Base-by-base conservation (phyloP, 2,113 vertebrate species). In the Tricholaema leucomelas region DNA sequence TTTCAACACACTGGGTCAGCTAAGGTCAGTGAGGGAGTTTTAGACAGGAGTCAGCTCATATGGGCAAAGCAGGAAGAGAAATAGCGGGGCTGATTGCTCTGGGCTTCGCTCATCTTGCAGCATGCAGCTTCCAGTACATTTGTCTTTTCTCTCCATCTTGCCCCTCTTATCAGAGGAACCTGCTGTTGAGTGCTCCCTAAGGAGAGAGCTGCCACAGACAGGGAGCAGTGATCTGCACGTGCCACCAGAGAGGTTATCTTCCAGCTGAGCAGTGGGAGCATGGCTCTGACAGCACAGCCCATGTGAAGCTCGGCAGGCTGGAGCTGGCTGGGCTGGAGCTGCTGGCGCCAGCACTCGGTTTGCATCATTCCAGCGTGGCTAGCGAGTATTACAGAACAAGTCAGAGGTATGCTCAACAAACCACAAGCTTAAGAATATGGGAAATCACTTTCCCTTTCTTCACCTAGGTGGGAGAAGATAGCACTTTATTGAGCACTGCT, bases 341-440 rank as follows among this genome's bases (percentile, higher is more conserved):
- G 4, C 72, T 74, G 87, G 90, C 36, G 1, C 63, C 79, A 90
- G 85, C 60, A 20, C 35, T 10, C 0, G 0, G 21, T 28, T 31
- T 35, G 67, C 6, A 25, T 33, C 15, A 0, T 59, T 70, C 79
- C 94, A 90, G 91, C 2, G 0, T 0, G 2, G 91, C 87, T 63
- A 89, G 72, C 0, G 0, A 70, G 91, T 5, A n/a, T 81, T 87
- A 50, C 28, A 46, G 90, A 92, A 90, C 90, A 95, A 92, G 79
- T 42, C 81, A 85, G 60, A 95, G 71, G 33, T 54, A 91, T 83
- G 94, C 56, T 77, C 9, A 5, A 42, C 82, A 91, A 91, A 93
- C 94, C 95, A 81, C 91, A 92, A 55, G 82, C 76, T 94, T 80
- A 82, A 77, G 90, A 95, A 74, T 67, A 93, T 89, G 40, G 85